A percentile compares a stretch with the other conserved stretches of the same genome.
These are phyloP conservation scores for Furnarius figulus DNA, from an alignment of 2,113 vertebrate genomes.

Conservation along the genomic window DNA sequence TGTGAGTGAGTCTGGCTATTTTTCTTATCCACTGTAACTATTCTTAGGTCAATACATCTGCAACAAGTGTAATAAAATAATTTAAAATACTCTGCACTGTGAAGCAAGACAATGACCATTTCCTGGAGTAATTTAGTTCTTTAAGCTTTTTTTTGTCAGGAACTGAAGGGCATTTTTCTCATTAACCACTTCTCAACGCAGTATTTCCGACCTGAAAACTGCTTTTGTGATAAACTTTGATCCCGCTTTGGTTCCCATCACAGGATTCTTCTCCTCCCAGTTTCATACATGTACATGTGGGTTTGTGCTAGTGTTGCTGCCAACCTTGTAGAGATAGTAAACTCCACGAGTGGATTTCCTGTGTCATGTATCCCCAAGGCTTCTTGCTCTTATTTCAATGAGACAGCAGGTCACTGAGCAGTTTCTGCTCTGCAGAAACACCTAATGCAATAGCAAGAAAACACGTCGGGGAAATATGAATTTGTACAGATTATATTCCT, in stretches of 20 bases:
- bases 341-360: neutral
- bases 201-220: neutral
- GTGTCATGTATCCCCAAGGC: no score
- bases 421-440: neutral
- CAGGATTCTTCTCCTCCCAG: neutral
- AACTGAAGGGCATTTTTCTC: neutral
- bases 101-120: neutral
- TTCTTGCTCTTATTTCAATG: neutral
- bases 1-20: neutral
- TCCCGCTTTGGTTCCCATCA: neutral
- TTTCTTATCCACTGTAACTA: neutral
- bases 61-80: neutral
- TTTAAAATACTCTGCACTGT: neutral
- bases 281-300: fast-evolving
- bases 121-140: neutral
- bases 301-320: neutral
- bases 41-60: neutral
- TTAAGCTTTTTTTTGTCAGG: neutral
- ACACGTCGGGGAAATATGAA: neutral
- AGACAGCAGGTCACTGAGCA: neutral
- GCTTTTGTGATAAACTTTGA: neutral
- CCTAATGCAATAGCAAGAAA: neutral
- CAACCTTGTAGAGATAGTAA: neutral
- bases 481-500: neutral
- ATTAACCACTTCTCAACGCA: neutral